Evolutionary conservation across 2,888 invertebrate genomes (phyloP).

Genomic region (Tyria jacobaeae): DNA sequence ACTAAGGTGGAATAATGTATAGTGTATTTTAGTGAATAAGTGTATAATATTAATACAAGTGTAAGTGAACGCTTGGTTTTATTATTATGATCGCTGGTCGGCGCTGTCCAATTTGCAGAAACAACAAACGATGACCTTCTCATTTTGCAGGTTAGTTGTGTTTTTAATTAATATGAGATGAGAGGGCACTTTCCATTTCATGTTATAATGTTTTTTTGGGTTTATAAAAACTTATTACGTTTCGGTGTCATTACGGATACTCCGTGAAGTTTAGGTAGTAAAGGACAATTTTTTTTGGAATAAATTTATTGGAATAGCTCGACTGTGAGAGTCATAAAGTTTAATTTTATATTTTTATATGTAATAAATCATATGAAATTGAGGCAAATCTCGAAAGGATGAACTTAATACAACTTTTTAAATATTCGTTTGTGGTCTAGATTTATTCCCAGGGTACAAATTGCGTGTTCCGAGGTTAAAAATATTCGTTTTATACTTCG

Average conservation of each 20-base stretch:
- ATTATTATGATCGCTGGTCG: conserved; percentile 59
- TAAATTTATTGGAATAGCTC: conserved; percentile 36
- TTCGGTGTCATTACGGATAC: conserved; percentile 26
- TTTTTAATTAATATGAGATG: conserved; percentile 73
- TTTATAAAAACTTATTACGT: conserved; percentile 44
- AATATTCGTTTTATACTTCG: conserved; percentile 21
- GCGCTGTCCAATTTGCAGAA: conserved; percentile 67
- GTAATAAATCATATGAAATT: conserved; percentile 29
- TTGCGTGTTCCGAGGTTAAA: conserved; percentile 5
- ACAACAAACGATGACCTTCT: conserved; percentile 75
- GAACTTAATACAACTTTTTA: not conserved
- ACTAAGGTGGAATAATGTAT: conserved; percentile 38
- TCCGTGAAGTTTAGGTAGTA: conserved; percentile 45
- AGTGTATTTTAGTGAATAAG: conserved; percentile 58
- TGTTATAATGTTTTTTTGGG: conserved; percentile 27
- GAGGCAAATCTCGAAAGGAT: conserved; percentile 8
- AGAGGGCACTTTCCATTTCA: conserved; percentile 33
- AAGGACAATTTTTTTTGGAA: conserved; percentile 27
- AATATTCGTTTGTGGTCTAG: conserved; percentile 12
- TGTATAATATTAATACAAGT: conserved; percentile 53
- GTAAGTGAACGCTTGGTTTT: conserved; percentile 59
- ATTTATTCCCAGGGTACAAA: conserved; percentile 4
- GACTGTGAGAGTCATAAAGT: conserved; percentile 32
- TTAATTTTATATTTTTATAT: conserved; percentile 41
- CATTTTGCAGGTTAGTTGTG: conserved; percentile 80